Base-by-base conservation (phyloP, 1,140 invertebrate species). In the Laodelphax striatellus region DNA sequence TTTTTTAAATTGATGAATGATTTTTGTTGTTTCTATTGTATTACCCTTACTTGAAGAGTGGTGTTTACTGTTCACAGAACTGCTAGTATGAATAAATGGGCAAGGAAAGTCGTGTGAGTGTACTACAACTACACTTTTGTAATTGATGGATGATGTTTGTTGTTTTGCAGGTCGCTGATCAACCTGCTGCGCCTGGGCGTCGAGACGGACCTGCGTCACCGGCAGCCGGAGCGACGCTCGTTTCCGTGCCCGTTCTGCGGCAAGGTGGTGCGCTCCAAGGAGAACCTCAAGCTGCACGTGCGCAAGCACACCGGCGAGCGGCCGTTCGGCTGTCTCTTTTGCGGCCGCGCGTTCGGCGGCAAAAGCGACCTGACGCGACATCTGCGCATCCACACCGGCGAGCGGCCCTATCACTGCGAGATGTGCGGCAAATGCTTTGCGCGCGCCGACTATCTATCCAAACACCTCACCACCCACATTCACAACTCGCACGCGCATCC, bases 381-480 rank as follows among this genome's bases (percentile, higher is more conserved):
- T 69, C 75, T 92, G 34, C 79, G 89, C 55, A 92, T 92, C 55
- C 89, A 92, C 72, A 92, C 89, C 0, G 90, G 89, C 22, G 87
- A 90, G 71, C 79, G 87, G 66, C 92, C 86, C 50, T 94, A 87
- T 72, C 91, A 90, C 69, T 93, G 90, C 73, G 88, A 92, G 72
- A 88, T 89, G 71, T 93, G 91, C 73, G 89, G 89, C 63, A 92
- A 92, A 71, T 91, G 88, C 70, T 93, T 93, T 75, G 90, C 89
- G 10, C 75, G 90, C 9, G 90, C 89, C 28, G 90, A 92, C 70
- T 92, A 92, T 67, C 80, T 92, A n/a, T 91, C 88, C 62, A 92
- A 92, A 73, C 90, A 92, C 72, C 79, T 92, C 59, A 92, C 89
- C 55, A 92, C 90, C 5, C 90, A 92, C 74, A 87, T 91, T 61